Evolutionary conservation across 2,888 invertebrate genomes (phyloP).

Genomic region (Scaptomyza cyrtandrae): DNA sequence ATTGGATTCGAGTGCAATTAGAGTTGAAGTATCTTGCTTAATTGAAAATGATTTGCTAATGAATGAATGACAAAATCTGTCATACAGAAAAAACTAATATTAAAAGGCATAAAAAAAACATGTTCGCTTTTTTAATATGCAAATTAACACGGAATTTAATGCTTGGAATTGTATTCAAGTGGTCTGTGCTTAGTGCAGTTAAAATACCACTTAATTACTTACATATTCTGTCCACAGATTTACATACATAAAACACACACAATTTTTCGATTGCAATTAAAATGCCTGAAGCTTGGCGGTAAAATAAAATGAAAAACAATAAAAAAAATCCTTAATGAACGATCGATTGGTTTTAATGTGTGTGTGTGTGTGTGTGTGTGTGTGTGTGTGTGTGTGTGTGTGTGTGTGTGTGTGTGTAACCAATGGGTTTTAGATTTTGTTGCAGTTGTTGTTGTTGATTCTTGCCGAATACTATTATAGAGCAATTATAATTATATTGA

Average conservation of each 20-base stretch:
- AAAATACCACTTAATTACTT: slow-evolving; percentile 36
- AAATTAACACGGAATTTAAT: slow-evolving; percentile 17
- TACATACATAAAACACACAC: slow-evolving; percentile 13
- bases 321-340: slow-evolving; percentile 62
- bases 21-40: slow-evolving; percentile 61
- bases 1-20: slow-evolving; percentile 54
- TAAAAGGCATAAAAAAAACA: neutral
- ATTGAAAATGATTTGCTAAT: slow-evolving; percentile 60
- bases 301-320: neutral
- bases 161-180: slow-evolving; percentile 5
- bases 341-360: slow-evolving; percentile 68
- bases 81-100: slow-evolving; percentile 23
- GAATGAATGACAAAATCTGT: slow-evolving; percentile 11
- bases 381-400: neutral
- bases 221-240: neutral
- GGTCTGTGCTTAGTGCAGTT: slow-evolving; percentile 18
- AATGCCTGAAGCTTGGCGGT: slow-evolving; percentile 20
- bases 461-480: slow-evolving; percentile 39
- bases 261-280: slow-evolving; percentile 49
- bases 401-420: slow-evolving; percentile 1
- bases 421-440: slow-evolving; percentile 21
- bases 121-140: slow-evolving; percentile 5
- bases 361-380: neutral
- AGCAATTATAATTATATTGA: slow-evolving; percentile 63
- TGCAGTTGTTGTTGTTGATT: slow-evolving; percentile 7